Evolutionary conservation across 2,113 vertebrate genomes (phyloP).

Genomic region (Sitta europaea): DNA sequence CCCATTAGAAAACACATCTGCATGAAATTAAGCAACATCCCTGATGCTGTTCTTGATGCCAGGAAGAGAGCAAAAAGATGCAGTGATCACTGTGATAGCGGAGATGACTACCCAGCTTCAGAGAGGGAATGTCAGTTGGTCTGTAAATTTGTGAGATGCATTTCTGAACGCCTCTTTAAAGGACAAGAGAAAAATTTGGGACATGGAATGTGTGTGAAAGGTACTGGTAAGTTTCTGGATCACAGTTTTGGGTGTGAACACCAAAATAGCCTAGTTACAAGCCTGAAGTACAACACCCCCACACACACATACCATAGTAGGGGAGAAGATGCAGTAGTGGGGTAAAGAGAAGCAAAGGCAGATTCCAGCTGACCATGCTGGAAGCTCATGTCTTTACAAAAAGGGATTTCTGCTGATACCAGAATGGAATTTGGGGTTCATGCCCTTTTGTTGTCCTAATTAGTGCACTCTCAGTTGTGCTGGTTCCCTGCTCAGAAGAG

Average conservation of each 20-base stretch:
- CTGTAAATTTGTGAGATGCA: not conserved
- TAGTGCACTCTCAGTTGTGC: too few relatives aligned
- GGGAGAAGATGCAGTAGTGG: not conserved
- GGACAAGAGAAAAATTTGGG: not conserved
- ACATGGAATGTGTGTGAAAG: not conserved
- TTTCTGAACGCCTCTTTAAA: not conserved
- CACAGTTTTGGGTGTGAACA: not conserved
- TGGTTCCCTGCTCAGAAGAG: not conserved
- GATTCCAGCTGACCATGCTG: not conserved
- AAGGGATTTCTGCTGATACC: not conserved
- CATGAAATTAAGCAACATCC: not conserved
- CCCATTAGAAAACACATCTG: not conserved
- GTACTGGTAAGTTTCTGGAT: not conserved
- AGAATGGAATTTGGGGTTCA: not conserved
- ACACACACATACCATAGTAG: rapidly evolving
- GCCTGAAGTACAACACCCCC: not conserved
- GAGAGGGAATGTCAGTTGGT: not conserved
- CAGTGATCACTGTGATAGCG: rapidly evolving
- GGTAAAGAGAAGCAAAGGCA: not conserved
- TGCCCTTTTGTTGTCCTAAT: rapidly evolving
- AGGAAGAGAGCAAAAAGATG: not conserved
- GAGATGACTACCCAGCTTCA: not conserved
- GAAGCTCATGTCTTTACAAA: not conserved
- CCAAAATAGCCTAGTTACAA: not conserved
- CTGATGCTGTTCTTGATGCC: not conserved